Evolutionary conservation across 2,113 vertebrate genomes (phyloP).

Genomic region (Serranochromis macrocephalus): DNA sequence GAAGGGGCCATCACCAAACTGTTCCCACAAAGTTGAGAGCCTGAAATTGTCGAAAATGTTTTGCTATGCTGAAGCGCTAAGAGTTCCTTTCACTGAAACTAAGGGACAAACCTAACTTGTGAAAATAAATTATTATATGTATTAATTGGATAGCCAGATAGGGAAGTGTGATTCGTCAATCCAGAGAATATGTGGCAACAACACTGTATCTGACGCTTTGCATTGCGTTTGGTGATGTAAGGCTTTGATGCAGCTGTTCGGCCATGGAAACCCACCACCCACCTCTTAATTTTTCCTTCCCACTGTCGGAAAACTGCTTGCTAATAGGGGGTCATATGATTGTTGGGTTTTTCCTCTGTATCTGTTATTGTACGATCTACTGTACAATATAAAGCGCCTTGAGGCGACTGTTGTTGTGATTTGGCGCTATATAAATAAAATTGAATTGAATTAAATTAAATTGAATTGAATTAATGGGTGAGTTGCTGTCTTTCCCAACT

Average conservation of each 20-base stretch:
- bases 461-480: not conserved
- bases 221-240: not conserved
- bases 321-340: not conserved
- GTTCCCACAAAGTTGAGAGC: not conserved
- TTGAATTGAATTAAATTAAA: rapidly evolving
- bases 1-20: not conserved
- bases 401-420: no score
- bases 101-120: not conserved
- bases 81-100: not conserved
- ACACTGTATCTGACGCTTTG: not conserved
- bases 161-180: not conserved
- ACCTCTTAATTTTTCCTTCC: not conserved
- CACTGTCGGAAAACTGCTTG: not conserved
- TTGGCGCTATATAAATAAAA: no score
- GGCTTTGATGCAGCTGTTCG: not conserved
- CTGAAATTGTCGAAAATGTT: not conserved
- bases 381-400: not conserved
- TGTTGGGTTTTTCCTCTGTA: not conserved
- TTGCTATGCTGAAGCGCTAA: not conserved
- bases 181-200: not conserved
- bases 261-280: not conserved
- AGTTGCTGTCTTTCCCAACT: not conserved
- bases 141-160: not conserved
- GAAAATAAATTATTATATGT: not conserved
- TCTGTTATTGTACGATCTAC: not conserved